These are phyloP conservation scores for Nycticryphes semicollaris DNA, from an alignment of 2,113 vertebrate genomes.

Conservation along the genomic window DNA sequence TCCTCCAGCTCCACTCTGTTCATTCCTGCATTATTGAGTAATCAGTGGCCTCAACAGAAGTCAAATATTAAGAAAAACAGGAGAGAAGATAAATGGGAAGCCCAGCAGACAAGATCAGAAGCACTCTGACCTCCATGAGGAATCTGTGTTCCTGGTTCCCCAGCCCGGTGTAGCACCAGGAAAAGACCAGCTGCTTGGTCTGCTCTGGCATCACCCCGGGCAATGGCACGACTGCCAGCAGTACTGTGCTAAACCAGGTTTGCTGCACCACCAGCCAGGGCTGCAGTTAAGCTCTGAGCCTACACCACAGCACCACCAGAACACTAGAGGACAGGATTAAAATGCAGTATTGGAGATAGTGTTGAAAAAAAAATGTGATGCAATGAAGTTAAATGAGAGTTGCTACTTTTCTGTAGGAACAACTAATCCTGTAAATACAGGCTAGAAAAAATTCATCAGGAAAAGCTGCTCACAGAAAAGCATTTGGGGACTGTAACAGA, in stretches of 20 bases:
- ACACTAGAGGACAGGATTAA: background rate
- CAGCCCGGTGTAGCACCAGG: background rate
- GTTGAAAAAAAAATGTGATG: background rate
- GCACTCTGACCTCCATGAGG: background rate
- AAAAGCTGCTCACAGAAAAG: background rate
- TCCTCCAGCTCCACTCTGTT: background rate
- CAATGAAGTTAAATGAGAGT: background rate
- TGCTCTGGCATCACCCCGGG: background rate
- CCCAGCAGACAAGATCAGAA: background rate
- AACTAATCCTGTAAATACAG: background rate
- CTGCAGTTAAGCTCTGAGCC: background rate
- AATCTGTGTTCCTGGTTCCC: background rate
- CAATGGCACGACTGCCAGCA: background rate
- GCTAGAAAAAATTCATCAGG: background rate
- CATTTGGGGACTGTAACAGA: background rate
- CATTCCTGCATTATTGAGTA: background rate
- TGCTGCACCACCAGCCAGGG: background rate
- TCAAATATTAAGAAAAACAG: background rate
- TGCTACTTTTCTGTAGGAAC: background rate
- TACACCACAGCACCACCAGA: background rate
- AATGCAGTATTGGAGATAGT: background rate
- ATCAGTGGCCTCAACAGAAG: background rate
- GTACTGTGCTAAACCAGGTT: fast-evolving
- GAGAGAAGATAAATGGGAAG: background rate
- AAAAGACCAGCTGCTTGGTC: background rate